Base-by-base conservation (phyloP, 2,113 vertebrate species). In the Nipponia nippon region DNA sequence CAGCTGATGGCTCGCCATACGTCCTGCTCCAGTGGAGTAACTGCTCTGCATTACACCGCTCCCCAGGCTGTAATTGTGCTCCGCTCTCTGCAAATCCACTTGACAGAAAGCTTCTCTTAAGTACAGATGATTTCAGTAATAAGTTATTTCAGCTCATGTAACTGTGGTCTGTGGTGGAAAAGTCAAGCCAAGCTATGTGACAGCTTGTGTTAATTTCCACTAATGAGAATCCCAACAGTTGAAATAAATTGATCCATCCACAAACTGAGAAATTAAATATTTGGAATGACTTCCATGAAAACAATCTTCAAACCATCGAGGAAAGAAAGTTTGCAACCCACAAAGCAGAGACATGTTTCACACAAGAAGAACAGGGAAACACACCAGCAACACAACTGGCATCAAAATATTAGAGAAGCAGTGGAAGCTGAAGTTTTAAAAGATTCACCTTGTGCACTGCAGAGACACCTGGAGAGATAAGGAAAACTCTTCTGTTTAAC, bases 31-130 rank as follows among this genome's bases (percentile, higher is more conserved):
- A 89, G 13, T 13, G 40, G 23, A 92, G 27, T 14, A 83, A 70
- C 62, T 75, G 90, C 63, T 83, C 44, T 7, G 59, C 10, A 0
- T 76, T 55, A 56, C 53, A 55, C 40, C 17, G 1, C 34, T 90
- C 86, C 77, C 81, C 77, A 46, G 91, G 86, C 88, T 81, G 63
- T 18, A 83, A 86, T 49, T 2, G 0, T 47, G 86, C 69, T 92
- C 69, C 0, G 4, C 38, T 84, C 86, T 61, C 89, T 44, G 62
- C 84, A 91, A 79, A 97, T 89, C 77, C 81, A 61, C 78, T 85
- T 89, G 96, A 95, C 87, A 93, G 87, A 95, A 95, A 91, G 65
- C 87, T 89, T 82, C 90, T 79, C 87, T 76, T 89, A 91, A 92
- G 91, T 87, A 82, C 81, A 87, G 58, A 93, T 69, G 30, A 89